phyloP scores from a whole-genome alignment of 2,888 invertebrate genomes.

The Trichacis sp. region DNA sequence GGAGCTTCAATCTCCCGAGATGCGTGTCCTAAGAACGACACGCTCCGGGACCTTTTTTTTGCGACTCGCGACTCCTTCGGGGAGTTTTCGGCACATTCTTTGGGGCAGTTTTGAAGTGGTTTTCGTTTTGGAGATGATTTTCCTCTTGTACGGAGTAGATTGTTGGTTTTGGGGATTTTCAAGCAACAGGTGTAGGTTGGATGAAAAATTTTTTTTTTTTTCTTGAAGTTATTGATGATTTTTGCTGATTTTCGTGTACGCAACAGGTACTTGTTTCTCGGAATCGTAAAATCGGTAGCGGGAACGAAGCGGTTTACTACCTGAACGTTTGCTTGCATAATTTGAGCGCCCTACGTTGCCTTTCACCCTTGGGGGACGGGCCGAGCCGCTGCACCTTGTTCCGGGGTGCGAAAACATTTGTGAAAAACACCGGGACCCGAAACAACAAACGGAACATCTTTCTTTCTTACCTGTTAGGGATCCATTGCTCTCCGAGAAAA shows the following conservation, averaged over 20 bases:
- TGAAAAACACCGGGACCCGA: constrained; percentile 45
- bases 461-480: no score
- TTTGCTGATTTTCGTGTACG: constrained; percentile 34
- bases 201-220: no score
- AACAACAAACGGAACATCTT: neutral
- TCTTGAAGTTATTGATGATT: no score
- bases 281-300: constrained; percentile 16
- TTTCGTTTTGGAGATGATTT: no score
- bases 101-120: no score
- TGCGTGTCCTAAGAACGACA: no score
- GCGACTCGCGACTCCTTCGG: no score
- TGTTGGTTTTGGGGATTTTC: no score
- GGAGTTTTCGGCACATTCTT: no score
- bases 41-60: no score
- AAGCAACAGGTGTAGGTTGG: no score
- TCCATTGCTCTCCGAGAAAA: neutral
- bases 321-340: constrained; percentile 62
- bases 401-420: constrained; percentile 57
- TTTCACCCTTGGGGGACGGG: constrained; percentile 33
- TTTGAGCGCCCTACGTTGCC: constrained; percentile 52
- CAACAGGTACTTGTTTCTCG: constrained; percentile 56
- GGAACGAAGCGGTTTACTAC: constrained; percentile 54
- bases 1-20: constrained; percentile 20
- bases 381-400: constrained; percentile 44
- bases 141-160: no score